Evolutionary conservation across 2,888 invertebrate genomes (phyloP).

Genomic region (Sepioteuthis lessoniana): DNA sequence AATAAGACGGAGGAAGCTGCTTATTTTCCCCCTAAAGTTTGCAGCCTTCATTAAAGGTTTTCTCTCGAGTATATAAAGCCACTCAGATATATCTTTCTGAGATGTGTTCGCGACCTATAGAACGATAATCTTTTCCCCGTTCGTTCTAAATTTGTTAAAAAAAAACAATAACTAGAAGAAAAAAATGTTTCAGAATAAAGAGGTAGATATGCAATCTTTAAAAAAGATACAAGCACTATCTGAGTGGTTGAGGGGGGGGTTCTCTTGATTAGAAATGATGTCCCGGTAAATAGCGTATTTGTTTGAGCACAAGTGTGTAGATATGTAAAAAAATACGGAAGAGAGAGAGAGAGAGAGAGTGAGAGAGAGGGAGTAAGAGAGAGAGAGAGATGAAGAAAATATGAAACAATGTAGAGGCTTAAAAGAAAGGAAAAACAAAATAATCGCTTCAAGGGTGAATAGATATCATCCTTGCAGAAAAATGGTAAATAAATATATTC

Average conservation of each 20-base stretch:
- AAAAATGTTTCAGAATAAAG: neutral
- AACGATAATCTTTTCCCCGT: neutral
- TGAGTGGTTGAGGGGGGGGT: neutral
- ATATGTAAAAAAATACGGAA: neutral
- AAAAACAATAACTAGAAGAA: neutral
- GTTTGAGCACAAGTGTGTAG: no score
- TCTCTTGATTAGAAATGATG: no score
- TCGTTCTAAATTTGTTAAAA: neutral
- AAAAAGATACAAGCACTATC: neutral
- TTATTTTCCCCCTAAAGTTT: neutral
- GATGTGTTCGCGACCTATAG: neutral
- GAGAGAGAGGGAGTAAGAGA: neutral
- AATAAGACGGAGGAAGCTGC: neutral
- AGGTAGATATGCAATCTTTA: neutral
- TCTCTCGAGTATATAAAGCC: neutral
- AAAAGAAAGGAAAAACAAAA: neutral
- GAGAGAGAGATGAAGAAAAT: neutral
- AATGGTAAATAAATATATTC: neutral
- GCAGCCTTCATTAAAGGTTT: neutral
- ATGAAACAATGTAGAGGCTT: neutral
- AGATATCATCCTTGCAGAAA: neutral
- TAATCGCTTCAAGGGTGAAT: neutral
- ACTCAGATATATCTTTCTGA: neutral
- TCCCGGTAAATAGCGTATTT: neutral
- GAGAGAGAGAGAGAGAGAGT: neutral